Evolutionary conservation across 2,797 vertebrate species (phyloP), one percentile per base, ranked within the genome.

Genomic region (Anguilla megastoma): DNA sequence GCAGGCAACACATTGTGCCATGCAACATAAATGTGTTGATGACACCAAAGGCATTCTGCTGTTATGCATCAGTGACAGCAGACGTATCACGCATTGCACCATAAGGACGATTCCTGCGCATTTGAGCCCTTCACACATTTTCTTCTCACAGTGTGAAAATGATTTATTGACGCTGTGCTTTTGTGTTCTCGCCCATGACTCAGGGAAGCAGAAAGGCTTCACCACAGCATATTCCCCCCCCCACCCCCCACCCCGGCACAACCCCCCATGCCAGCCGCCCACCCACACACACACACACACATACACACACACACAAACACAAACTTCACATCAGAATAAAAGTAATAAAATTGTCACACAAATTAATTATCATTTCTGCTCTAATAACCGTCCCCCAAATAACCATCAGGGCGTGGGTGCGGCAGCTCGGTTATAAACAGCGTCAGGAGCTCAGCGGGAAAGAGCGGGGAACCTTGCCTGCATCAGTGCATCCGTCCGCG

Each of bases 391-490:
- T 80, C 76, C 18, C 16, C 76, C 41, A 14, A 21, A 80, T 8
- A 91, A 86, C 88, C 90, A 79, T 60, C 30, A 87, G 87, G 86
- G 85, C 71, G 84, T 27, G 87, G 58, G 91, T 4, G 52, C 54
- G 84, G 54, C 69, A 69, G 85, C 79, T 50, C 36, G 86, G 91
- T 91, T 92, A 93, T 93, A 92, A 90, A 91, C 94, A 93, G 91
- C 91, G 90, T 79, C 27, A 52, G 79, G 80, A 76, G 80, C 86
- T 16, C 45, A 84, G 33, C 0, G 50, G 79, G 89, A 90, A 87
- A 92, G 88, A 89, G 91, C 50, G 85, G 41, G 89, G 45, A 84
- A 27, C 8, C 27, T 87, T 83, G 87, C 50, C 83, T 83, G 30
- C 21, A 52, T 7, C 36, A 41, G 36, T 41, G 54, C 56, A 21